Evolutionary conservation across 1,140 invertebrate species (phyloP).

Genomic region (Heliothis virescens): DNA sequence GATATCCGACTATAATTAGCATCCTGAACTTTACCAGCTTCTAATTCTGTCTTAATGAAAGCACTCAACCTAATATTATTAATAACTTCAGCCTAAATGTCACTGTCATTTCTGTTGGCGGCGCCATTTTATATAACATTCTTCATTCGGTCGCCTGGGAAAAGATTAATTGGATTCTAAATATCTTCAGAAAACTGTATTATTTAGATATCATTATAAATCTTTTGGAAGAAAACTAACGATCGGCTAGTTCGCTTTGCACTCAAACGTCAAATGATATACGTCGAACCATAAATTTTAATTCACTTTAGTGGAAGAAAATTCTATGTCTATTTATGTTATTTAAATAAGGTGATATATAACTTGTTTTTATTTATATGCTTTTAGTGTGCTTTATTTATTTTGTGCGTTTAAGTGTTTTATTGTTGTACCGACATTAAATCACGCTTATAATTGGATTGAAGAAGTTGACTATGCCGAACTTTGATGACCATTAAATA

Average conservation of each 20-base stretch:
- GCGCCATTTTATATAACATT: constrained; percentile 20
- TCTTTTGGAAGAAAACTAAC: constrained; percentile 16
- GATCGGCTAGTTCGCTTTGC: constrained; percentile 3
- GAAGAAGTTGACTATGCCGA: background rate
- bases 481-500: background rate
- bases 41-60: constrained; percentile 6
- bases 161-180: constrained; percentile 28
- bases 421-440: background rate
- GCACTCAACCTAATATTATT: constrained; percentile 11
- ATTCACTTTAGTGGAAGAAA: constrained; percentile 14
- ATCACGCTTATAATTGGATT: background rate
- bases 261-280: constrained; percentile 3
- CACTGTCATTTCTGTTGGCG: background rate
- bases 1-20: background rate
- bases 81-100: constrained; percentile 7
- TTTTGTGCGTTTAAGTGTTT: constrained; percentile 6
- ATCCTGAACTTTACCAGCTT: background rate
- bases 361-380: background rate
- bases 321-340: background rate
- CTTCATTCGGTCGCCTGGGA: constrained; percentile 12
- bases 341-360: constrained; percentile 22
- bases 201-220: constrained; percentile 33
- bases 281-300: background rate
- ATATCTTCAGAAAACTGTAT: constrained; percentile 18
- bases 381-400: constrained; percentile 16